Evolutionary conservation across 2,888 invertebrate genomes (phyloP).

Genomic region (Trissolcus brochymenae): DNA sequence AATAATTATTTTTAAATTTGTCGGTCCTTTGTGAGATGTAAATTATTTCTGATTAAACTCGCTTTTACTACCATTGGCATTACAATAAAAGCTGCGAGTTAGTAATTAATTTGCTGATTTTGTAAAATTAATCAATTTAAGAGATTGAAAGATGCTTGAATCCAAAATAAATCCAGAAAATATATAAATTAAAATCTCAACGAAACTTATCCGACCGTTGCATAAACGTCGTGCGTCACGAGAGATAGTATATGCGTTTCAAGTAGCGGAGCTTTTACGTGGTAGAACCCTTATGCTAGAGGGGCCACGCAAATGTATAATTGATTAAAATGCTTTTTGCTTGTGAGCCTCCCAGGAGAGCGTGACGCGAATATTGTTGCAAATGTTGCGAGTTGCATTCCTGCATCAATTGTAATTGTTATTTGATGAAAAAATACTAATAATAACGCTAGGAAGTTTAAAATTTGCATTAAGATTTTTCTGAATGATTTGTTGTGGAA

Average conservation of each 20-base stretch:
- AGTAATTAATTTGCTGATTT: too few relatives aligned
- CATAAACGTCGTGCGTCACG: conserved; percentile 24
- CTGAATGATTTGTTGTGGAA: conserved; percentile 15
- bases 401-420: conserved; percentile 49
- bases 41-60: too few relatives aligned
- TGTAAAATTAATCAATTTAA: too few relatives aligned
- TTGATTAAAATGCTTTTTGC: conserved; percentile 66
- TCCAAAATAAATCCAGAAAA: conserved; percentile 1
- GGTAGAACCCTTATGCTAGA: conserved; percentile 32
- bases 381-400: conserved; percentile 50
- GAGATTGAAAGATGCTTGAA: too few relatives aligned
- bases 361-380: conserved; percentile 52
- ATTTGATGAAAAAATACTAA: conserved; percentile 54
- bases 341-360: conserved; percentile 48
- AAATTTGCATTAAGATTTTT: conserved; percentile 16
- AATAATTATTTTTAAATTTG: too few relatives aligned
- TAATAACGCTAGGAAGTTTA: conserved; percentile 38
- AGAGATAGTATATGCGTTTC: conserved; percentile 21
- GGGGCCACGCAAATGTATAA: conserved; percentile 60
- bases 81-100: too few relatives aligned
- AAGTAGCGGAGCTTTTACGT: conserved; percentile 50
- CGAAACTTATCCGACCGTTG: conserved; percentile 25
- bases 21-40: too few relatives aligned
- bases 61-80: too few relatives aligned
- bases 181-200: conserved; percentile 41